These are phyloP conservation scores for Epinephelus cyanopodus DNA, from an alignment of 2,113 vertebrate genomes.

Conservation along the genomic window DNA sequence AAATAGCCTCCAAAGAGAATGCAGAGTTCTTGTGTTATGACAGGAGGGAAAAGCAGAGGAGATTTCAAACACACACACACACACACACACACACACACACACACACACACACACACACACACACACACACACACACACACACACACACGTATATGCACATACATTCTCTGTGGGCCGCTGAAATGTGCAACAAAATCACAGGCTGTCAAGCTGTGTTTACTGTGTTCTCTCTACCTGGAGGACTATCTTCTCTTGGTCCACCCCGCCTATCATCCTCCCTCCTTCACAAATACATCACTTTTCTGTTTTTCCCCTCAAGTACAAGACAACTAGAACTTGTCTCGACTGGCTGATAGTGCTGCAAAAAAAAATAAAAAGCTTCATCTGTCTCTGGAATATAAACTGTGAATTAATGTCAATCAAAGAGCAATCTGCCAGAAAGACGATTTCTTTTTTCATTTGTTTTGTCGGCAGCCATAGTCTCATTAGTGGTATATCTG, in stretches of 20 bases:
- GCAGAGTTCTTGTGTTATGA: constrained; percentile 65
- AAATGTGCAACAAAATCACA: constrained; percentile 55
- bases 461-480: not conserved
- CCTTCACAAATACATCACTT: constrained; percentile 42
- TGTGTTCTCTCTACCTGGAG: constrained; percentile 64
- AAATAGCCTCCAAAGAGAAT: constrained; percentile 50
- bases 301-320: constrained; percentile 18
- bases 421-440: constrained; percentile 14
- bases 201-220: constrained; percentile 72
- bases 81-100: constrained; percentile 33
- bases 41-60: constrained; percentile 46
- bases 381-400: constrained; percentile 27
- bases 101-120: constrained; percentile 23
- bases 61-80: constrained; percentile 24
- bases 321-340: constrained; percentile 29
- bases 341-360: constrained; percentile 25
- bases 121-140: constrained; percentile 33
- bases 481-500: constrained; percentile 15
- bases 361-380: constrained; percentile 8
- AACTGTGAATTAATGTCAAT: constrained; percentile 45
- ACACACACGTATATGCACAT: constrained; percentile 11
- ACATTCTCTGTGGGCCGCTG: constrained; percentile 34
- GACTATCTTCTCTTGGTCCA: constrained; percentile 47
- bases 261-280: constrained; percentile 23
- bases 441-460: not conserved